phyloP scores from a whole-genome alignment of 2,888 invertebrate species.

The Cephalotes varians region DNA sequence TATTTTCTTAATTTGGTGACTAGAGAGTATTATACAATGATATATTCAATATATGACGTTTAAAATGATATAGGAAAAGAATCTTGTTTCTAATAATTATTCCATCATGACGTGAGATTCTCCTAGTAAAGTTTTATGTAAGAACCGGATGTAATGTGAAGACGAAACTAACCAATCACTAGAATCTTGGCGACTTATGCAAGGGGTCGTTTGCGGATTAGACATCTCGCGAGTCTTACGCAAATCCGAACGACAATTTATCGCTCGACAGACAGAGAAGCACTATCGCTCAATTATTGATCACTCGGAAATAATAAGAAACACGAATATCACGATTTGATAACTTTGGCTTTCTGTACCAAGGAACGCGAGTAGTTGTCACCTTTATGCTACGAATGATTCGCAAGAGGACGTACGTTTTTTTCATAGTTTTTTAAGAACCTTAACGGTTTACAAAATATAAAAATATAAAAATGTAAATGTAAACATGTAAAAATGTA shows the following conservation, averaged over 20 bases:
- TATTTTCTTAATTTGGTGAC: not conserved
- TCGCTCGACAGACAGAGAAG: constrained; percentile 8
- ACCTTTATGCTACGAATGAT: not conserved
- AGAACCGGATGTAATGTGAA: constrained; percentile 67
- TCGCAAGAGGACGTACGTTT: not conserved
- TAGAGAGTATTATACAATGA: not conserved
- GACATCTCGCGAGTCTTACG: constrained; percentile 66
- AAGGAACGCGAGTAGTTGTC: not conserved
- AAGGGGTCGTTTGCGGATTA: constrained; percentile 74
- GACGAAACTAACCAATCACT: constrained; percentile 73
- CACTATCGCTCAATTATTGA: constrained; percentile 19
- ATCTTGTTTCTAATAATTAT: constrained; percentile 37
- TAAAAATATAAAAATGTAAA: too few species aligned
- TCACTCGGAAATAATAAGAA: constrained; percentile 6
- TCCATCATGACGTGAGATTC: constrained; percentile 16
- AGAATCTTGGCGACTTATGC: constrained; percentile 68
- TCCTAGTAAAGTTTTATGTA: constrained; percentile 66
- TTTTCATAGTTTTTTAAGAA: not conserved
- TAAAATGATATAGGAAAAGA: not conserved
- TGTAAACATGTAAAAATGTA: too few species aligned
- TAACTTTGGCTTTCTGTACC: not conserved
- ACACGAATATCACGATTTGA: not conserved
- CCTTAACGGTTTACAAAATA: not conserved
- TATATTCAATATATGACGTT: not conserved
- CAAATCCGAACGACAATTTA: constrained; percentile 62